Conservation (phyloP, 2,797 vertebrate species). For the Geotrypetes seraphini region DNA sequence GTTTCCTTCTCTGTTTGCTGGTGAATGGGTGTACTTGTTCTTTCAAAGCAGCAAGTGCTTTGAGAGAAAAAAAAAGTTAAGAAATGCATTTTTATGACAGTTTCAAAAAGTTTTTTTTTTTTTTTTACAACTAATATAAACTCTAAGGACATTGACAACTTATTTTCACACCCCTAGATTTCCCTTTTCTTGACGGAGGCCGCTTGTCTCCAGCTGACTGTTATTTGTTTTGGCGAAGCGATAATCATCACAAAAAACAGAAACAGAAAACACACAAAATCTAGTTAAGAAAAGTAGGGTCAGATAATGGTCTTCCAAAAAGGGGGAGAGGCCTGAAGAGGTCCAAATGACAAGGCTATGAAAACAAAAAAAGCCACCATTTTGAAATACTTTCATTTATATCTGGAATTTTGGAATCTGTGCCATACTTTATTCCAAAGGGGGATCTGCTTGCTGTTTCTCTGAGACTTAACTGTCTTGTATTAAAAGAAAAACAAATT, state of each 20-base stretch:
- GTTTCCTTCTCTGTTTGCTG: constrained; percentile 55
- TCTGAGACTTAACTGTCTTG: constrained; percentile 29
- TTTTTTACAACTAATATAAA: constrained; percentile 40
- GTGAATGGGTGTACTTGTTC: constrained; percentile 52
- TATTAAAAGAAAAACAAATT: constrained; percentile 37
- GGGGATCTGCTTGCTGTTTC: constrained; percentile 27
- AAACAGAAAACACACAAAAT: too few relatives aligned
- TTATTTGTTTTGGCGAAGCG: constrained; percentile 43
- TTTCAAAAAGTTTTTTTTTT: too few relatives aligned
- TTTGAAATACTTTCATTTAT: constrained; percentile 7
- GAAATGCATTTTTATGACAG: constrained; percentile 53
- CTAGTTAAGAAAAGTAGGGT: too few relatives aligned
- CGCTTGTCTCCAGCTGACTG: constrained; percentile 36
- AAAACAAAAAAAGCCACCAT: constrained; percentile 13
- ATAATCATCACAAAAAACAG: constrained; percentile 46
- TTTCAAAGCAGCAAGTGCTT: constrained; percentile 45
- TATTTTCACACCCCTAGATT: constrained; percentile 50
- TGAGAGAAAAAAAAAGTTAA: constrained; percentile 32
- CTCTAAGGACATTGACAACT: constrained; percentile 37
- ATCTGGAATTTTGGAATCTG: too few relatives aligned
- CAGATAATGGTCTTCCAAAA: too few relatives aligned
- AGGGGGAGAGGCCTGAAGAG: too few relatives aligned
- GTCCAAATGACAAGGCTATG: too few relatives aligned
- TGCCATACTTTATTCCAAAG: constrained; percentile 42
- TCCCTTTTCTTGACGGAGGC: constrained; percentile 23